Percentiles rank a stretch among this genome's conserved stretches.
phyloP scores from a whole-genome alignment of 1,140 invertebrate genomes.

The Drosophila cardini region DNA sequence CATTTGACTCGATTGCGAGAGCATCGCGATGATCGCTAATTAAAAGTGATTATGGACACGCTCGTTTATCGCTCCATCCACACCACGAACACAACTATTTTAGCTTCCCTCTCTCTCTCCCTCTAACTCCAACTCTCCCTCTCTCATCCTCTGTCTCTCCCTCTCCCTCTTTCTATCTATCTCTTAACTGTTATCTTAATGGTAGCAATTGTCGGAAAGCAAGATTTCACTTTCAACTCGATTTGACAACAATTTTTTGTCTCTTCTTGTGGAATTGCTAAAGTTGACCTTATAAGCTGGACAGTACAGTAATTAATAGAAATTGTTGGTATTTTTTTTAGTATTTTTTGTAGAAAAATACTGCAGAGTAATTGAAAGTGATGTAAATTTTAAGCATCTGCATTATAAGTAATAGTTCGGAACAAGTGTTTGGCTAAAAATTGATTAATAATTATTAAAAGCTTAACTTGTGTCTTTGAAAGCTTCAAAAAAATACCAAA shows the following conservation, averaged over 20 bases:
- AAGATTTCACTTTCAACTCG: conserved; percentile 34
- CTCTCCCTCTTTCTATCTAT: neutral
- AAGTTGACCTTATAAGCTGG: neutral
- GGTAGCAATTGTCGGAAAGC: conserved; percentile 24
- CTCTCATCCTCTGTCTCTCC: conserved; percentile 19
- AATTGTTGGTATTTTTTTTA: neutral
- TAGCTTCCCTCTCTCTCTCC: neutral
- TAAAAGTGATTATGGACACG: conserved; percentile 79
- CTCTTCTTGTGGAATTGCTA: conserved; percentile 3
- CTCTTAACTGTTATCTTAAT: conserved; percentile 34
- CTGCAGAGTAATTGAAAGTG: too few species aligned
- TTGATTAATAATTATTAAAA: too few species aligned
- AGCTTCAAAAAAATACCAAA: too few species aligned
- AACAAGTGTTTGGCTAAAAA: too few species aligned
- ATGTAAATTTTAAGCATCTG: too few species aligned
- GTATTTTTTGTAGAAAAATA: too few species aligned
- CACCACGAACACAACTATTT: conserved; percentile 9
- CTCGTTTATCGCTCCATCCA: conserved; percentile 50
- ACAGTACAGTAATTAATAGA: neutral
- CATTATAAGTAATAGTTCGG: too few species aligned
- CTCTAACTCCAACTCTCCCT: neutral
- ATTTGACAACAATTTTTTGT: conserved; percentile 20
- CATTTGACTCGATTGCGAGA: conserved; percentile 27
- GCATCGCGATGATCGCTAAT: conserved; percentile 55
- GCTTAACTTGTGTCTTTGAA: too few species aligned